These are phyloP conservation scores for Dynastes tityus DNA, from an alignment of 2,888 invertebrate species.

Conservation along the genomic window DNA sequence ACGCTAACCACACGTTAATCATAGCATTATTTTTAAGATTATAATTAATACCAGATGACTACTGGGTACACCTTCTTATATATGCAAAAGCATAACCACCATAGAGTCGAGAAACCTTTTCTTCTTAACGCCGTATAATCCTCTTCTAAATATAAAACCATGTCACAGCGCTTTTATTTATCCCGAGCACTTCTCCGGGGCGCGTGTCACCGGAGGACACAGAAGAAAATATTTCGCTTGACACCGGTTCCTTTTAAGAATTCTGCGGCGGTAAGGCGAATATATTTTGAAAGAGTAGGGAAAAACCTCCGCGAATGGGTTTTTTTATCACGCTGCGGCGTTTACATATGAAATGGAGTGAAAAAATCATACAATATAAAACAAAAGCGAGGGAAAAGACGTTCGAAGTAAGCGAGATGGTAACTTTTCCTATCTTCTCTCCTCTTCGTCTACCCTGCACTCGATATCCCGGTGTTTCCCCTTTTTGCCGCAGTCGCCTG, in stretches of 20 bases:
- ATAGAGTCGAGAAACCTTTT: background rate
- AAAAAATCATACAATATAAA: conserved; percentile 47
- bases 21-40: no score
- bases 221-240: conserved; percentile 31
- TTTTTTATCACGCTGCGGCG: conserved; percentile 37
- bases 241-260: conserved; percentile 37
- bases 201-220: conserved; percentile 22
- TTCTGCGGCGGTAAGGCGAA: conserved; percentile 32
- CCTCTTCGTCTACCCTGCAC: background rate
- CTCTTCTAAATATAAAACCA: conserved; percentile 29
- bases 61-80: background rate
- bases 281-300: conserved; percentile 33
- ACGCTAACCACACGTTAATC: no score
- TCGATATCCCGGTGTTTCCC: background rate
- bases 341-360: conserved; percentile 50
- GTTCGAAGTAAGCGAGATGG: background rate
- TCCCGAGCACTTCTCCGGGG: background rate
- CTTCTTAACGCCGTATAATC: conserved; percentile 28
- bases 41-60: no score
- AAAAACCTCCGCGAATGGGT: conserved; percentile 14
- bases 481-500: background rate
- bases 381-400: conserved; percentile 47
- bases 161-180: conserved; percentile 22
- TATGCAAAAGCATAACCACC: conserved; percentile 16
- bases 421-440: background rate